Conservation (phyloP, 2,797 vertebrate species). For the Lepus oiostolus region DNA sequence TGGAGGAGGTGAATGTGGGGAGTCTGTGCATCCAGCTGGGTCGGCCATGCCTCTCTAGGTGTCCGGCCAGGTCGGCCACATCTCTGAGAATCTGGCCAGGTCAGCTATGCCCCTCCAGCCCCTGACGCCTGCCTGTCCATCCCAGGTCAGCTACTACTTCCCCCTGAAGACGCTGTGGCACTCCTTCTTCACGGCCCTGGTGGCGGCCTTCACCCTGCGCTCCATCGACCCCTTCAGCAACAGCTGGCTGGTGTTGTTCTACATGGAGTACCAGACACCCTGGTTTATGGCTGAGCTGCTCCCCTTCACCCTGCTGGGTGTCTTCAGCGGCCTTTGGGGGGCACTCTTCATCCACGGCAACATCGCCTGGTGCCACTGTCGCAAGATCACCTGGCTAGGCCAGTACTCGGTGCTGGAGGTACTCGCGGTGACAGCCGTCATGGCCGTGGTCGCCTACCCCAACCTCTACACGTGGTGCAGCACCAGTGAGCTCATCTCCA, state of each 20-base stretch:
- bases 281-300: slow-evolving; percentile 99
- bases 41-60: too few species aligned
- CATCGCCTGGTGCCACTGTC: slow-evolving; percentile 97
- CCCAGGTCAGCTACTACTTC: slow-evolving; percentile 95
- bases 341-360: slow-evolving; percentile 97
- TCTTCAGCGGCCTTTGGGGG: slow-evolving; percentile 98
- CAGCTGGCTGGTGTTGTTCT: slow-evolving; percentile 94
- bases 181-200: slow-evolving; percentile 98
- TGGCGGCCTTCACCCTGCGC: slow-evolving; percentile 96
- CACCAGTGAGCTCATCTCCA: slow-evolving; percentile 97
- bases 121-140: too few species aligned
- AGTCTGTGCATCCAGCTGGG: too few species aligned
- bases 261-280: slow-evolving; percentile 95
- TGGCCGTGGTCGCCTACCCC: slow-evolving; percentile 95
- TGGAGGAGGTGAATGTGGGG: slow-evolving; percentile 93
- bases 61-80: too few species aligned
- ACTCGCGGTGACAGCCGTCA: slow-evolving; percentile 95
- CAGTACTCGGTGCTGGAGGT: slow-evolving; percentile 98
- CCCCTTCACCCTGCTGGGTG: slow-evolving; percentile 97
- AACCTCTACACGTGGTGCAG: slow-evolving; percentile 98
- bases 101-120: too few species aligned
- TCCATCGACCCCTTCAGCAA: slow-evolving; percentile 97
- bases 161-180: slow-evolving; percentile 98
- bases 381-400: slow-evolving; percentile 96
- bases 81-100: too few species aligned